Evolutionary conservation across 2,113 vertebrate genomes (phyloP), one percentile per base, ranked within the genome.

Genomic region (Eudyptes chrysolophus): DNA sequence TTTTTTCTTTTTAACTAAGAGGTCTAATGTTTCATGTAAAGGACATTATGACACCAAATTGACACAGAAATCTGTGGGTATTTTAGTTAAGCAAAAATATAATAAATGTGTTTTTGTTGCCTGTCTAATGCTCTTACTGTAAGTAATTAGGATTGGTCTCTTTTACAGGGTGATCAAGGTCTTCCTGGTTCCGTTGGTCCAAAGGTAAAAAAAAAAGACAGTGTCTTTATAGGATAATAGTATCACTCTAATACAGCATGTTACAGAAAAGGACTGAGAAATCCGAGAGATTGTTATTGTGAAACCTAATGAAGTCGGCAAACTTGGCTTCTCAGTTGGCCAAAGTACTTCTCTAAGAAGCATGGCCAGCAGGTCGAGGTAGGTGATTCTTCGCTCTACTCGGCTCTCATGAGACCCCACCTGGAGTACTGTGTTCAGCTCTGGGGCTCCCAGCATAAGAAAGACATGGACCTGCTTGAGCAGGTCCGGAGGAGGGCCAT

Each of bases 91-190:
- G 54, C 3, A 57, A 60, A 85, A 80, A n/a, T 71, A 54, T 7
- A 1, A 21, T 38, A 22, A 54, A 25, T 60, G 3, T 26, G 4
- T 0, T 58, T 76, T 69, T 60, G 18, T 52, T 70, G 11, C 40
- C 42, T 82, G 11, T 30, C 19, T 66, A 46, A 34, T 51, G 19
- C 8, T 55, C 19, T 55, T 92, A 80, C 40, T 81, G 5, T 8
- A 52, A 42, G 16, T 90, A 74, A 71, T 48, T n/a, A 54, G 12
- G 36, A 25, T 57, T 78, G 13, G 3, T 85, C 64, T 97, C 71
- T 97, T 93, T 98, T 93, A 89, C 97, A 99, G 99, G 99, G 99
- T 88, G 98, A 99, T 64, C 92, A 90, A 87, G 99, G 99, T 57
- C 87, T 95, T 38, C 95, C 87, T 36, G 99, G 99, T 55, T 86